phyloP scores from a whole-genome alignment of 2,797 vertebrate genomes.

The Discoglossus pictus region DNA sequence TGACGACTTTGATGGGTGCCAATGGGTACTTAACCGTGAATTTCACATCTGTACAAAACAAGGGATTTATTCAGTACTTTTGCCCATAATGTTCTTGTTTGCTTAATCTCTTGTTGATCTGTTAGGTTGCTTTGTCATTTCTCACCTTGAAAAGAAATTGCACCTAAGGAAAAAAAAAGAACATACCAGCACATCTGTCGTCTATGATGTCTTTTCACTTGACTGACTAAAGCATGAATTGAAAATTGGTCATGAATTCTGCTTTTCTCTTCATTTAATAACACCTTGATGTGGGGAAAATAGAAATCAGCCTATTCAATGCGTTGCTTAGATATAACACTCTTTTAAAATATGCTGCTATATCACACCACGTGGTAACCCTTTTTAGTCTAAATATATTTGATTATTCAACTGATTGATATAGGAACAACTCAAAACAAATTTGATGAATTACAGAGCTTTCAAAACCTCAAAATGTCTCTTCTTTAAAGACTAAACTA shows the following conservation, averaged over 20 bases:
- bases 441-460: too few relatives aligned
- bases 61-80: neutral
- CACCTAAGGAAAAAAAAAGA: neutral
- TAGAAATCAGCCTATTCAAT: conserved; percentile 3
- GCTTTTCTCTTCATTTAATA: neutral
- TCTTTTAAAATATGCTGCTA: too few relatives aligned
- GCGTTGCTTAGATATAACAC: neutral
- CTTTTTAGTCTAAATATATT: too few relatives aligned
- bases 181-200: neutral
- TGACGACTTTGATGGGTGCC: neutral
- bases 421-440: too few relatives aligned
- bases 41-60: neutral
- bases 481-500: too few relatives aligned
- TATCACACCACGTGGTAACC: too few relatives aligned
- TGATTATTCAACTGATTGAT: too few relatives aligned
- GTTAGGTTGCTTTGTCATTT: conserved; percentile 10
- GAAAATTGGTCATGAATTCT: neutral
- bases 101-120: neutral
- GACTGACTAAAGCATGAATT: neutral
- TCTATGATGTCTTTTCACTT: conserved; percentile 3
- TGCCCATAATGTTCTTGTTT: neutral
- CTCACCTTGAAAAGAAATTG: conserved; percentile 14
- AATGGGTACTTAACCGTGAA: too few relatives aligned
- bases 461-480: too few relatives aligned
- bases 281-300: neutral